These are phyloP conservation scores for Drosophila kanekoi DNA, from an alignment of 2,888 invertebrate genomes.

Conservation along the genomic window DNA sequence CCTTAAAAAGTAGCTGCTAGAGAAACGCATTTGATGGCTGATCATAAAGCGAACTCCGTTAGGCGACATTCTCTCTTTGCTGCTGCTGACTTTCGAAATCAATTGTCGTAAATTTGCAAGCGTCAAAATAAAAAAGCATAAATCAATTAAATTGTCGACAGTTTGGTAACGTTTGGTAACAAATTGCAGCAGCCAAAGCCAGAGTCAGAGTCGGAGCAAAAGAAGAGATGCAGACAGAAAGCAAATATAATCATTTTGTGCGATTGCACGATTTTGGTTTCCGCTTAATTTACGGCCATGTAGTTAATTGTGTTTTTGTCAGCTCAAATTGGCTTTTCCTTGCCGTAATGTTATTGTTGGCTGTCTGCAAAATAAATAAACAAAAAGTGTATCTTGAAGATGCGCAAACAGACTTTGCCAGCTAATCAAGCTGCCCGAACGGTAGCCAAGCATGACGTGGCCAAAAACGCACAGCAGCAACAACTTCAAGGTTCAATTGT, in stretches of 20 bases:
- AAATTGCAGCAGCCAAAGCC: constrained; percentile 19
- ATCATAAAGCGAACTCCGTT: constrained; percentile 13
- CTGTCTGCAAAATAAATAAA: not conserved
- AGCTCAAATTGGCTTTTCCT: constrained; percentile 57
- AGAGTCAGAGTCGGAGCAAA: constrained; percentile 19
- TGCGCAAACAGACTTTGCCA: constrained; percentile 32
- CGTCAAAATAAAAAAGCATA: constrained; percentile 51
- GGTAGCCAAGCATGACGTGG: constrained; percentile 61
- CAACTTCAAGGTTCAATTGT: constrained; percentile 74
- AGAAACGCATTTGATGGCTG: constrained; percentile 5
- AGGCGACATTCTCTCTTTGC: constrained; percentile 2
- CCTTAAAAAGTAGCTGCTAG: not conserved
- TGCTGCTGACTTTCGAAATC: constrained; percentile 55
- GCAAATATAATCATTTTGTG: constrained; percentile 42
- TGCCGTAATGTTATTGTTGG: constrained; percentile 5
- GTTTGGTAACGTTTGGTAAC: constrained; percentile 53
- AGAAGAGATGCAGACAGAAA: constrained; percentile 40
- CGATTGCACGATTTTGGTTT: constrained; percentile 68
- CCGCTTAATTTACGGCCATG: constrained; percentile 61
- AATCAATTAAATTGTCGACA: constrained; percentile 71
- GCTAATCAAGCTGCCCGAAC: constrained; percentile 54
- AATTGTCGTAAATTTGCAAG: constrained; percentile 56
- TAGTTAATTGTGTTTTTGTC: constrained; percentile 69
- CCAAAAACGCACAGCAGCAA: constrained; percentile 35
- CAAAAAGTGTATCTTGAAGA: constrained; percentile 46